Evolutionary conservation across 2,797 vertebrate species (phyloP).

Genomic region (Leucoraja ocellata): DNA sequence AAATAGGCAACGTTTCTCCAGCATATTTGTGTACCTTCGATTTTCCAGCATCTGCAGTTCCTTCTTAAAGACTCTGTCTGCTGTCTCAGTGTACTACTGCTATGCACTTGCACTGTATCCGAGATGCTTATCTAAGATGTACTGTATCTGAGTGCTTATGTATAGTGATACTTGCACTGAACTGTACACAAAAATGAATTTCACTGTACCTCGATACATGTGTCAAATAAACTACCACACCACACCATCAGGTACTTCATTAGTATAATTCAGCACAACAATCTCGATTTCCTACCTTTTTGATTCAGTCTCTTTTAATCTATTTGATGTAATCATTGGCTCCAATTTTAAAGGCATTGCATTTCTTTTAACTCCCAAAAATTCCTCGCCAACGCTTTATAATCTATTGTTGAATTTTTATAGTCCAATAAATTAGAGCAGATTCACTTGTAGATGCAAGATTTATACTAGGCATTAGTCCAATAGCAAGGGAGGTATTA

Average conservation of each 20-base stretch:
- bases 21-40: no score
- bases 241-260: background rate
- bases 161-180: no score
- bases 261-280: background rate
- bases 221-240: no score
- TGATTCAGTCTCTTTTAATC: constrained; percentile 22
- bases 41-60: no score
- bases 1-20: no score
- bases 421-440: constrained; percentile 3
- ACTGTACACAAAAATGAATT: no score
- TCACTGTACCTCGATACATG: no score
- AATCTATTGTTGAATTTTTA: constrained; percentile 1
- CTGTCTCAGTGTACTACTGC: no score
- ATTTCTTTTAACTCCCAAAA: background rate
- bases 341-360: constrained; percentile 3
- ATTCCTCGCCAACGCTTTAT: background rate
- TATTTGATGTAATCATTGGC: background rate
- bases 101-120: no score
- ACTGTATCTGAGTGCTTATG: no score
- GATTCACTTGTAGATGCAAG: background rate
- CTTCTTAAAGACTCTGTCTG: no score
- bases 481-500: constrained; percentile 29
- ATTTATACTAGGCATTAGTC: constrained; percentile 27
- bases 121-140: no score
- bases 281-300: background rate